These are phyloP conservation scores for Colistium nudipinnis DNA, from an alignment of 2,113 vertebrate species.

Conservation along the genomic window DNA sequence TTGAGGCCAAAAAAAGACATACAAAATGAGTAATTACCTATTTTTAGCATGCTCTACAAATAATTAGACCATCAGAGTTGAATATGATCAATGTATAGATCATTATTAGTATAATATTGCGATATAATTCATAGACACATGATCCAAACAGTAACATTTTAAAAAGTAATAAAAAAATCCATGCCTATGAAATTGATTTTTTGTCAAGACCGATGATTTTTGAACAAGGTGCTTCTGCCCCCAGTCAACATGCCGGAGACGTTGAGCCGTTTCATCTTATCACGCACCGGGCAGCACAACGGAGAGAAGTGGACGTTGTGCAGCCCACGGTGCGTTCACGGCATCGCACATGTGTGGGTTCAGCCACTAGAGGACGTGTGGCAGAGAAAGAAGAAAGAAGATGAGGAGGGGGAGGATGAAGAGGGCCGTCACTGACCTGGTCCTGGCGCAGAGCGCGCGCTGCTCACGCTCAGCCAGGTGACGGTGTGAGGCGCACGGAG, in stretches of 20 bases:
- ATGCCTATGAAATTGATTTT: not conserved
- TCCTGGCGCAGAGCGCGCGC: constrained; percentile 54
- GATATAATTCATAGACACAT: not conserved
- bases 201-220: not conserved
- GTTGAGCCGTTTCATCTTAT: constrained; percentile 3
- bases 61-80: not conserved
- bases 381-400: not conserved
- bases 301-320: too few species aligned
- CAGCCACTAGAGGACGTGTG: constrained; percentile 43
- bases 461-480: not conserved
- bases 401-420: not conserved
- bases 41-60: too few species aligned
- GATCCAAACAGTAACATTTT: too few species aligned
- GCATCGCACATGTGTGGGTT: not conserved
- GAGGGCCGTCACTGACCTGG: constrained; percentile 76
- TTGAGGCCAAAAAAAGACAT: not conserved
- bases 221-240: not conserved
- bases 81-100: too few species aligned
- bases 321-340: not conserved
- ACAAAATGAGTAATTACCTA: not conserved
- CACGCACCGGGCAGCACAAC: constrained; percentile 9
- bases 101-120: not conserved
- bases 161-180: too few species aligned
- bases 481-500: constrained; percentile 39
- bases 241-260: not conserved